A percentile compares a stretch with the other conserved stretches of the same genome.
Conservation (phyloP, 2,888 invertebrate species). For the Holacanthella duospinosa region DNA sequence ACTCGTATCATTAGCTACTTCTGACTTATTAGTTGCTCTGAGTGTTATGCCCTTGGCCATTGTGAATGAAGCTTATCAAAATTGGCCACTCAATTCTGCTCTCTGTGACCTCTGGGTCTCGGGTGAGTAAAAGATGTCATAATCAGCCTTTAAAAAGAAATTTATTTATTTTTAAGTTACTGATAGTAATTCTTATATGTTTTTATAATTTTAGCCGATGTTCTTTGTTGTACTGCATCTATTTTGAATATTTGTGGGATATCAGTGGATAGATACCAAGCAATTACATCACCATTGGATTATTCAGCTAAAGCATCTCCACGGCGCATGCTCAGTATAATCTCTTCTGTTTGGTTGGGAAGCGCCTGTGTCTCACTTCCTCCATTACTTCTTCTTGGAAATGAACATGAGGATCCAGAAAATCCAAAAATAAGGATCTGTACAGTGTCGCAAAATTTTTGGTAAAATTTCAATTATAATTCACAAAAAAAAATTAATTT, state of each 20-base stretch:
- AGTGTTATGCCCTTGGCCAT: slow-evolving; percentile 90
- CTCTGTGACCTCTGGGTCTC: slow-evolving; percentile 95
- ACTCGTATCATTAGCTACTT: slow-evolving; percentile 87
- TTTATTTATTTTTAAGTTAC: too few species aligned
- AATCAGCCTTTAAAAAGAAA: neutral
- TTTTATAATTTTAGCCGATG: slow-evolving; percentile 77
- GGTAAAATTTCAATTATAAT: slow-evolving; percentile 47
- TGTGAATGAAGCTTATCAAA: slow-evolving; percentile 24
- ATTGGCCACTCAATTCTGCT: slow-evolving; percentile 43
- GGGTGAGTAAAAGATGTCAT: slow-evolving; percentile 15
- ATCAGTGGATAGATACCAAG: slow-evolving; percentile 88
- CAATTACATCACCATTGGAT: slow-evolving; percentile 83
- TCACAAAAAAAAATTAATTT: neutral
- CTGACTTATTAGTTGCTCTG: slow-evolving; percentile 88
- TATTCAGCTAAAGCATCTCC: slow-evolving; percentile 92
- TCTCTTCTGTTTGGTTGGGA: slow-evolving; percentile 81
- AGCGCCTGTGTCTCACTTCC: slow-evolving; percentile 81
- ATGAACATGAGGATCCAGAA: slow-evolving; percentile 57
- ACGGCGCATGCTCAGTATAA: slow-evolving; percentile 76
- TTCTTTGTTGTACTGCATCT: slow-evolving; percentile 92
- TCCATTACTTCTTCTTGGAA: slow-evolving; percentile 77
- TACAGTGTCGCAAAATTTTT: slow-evolving; percentile 83
- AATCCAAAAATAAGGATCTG: slow-evolving; percentile 44
- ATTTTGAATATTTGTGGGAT: slow-evolving; percentile 97
- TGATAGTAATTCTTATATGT: too few species aligned